These are phyloP conservation scores for Todiramphus saurophagus DNA, from an alignment of 2,113 vertebrate genomes.

Conservation along the genomic window DNA sequence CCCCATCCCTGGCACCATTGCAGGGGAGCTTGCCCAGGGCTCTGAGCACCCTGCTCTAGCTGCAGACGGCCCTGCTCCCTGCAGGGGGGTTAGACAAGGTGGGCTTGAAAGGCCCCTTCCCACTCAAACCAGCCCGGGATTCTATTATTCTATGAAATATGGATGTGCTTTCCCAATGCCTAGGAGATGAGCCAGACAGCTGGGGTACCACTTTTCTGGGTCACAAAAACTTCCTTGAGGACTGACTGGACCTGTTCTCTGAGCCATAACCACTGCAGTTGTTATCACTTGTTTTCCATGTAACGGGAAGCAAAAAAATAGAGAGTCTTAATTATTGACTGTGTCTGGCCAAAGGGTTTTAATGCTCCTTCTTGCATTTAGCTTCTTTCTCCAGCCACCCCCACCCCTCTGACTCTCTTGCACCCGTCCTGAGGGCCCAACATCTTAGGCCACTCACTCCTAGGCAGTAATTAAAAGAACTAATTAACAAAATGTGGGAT, in stretches of 20 bases:
- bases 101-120: not conserved
- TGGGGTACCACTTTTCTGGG: not conserved
- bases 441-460: not conserved
- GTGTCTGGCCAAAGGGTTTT: not conserved
- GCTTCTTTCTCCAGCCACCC: not conserved
- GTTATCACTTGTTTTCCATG: not conserved
- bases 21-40: too few relatives aligned
- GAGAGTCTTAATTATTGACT: not conserved
- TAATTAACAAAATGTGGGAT: not conserved
- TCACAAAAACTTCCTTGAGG: not conserved
- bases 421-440: not conserved
- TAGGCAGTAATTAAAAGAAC: not conserved
- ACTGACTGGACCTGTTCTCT: rapidly evolving
- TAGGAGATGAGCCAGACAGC: not conserved
- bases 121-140: not conserved
- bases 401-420: not conserved
- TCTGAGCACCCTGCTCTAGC: not conserved
- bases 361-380: not conserved
- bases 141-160: not conserved
- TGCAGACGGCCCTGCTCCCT: not conserved
- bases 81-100: not conserved
- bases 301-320: not conserved
- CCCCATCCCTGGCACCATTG: too few relatives aligned
- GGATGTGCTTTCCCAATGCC: rapidly evolving
- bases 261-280: not conserved